These are phyloP conservation scores for Enteromius unitaeniatus DNA, from an alignment of 2,797 vertebrate species.

Conservation along the genomic window DNA sequence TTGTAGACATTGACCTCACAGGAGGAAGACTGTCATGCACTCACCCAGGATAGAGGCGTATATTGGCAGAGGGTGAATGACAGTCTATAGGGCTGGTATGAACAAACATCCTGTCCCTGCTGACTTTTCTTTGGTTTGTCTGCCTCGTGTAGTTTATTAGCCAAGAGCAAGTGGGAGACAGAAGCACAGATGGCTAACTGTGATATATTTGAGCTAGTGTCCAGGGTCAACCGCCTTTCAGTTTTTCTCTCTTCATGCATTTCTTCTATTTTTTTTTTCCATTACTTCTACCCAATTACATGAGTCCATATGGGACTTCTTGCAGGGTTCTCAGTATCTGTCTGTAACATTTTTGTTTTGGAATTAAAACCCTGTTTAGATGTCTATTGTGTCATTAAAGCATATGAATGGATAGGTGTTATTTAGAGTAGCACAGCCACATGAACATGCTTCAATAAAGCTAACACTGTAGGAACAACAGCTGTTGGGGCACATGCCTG, in stretches of 20 bases:
- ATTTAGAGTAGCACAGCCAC: background rate
- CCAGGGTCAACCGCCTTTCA: conserved; percentile 27
- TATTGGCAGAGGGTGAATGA: background rate
- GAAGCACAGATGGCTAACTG: conserved; percentile 25
- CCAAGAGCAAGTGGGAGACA: conserved; percentile 10
- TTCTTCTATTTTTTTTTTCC: background rate
- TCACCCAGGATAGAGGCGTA: background rate
- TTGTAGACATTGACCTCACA: background rate
- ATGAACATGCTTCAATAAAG: background rate
- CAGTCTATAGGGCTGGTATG: background rate
- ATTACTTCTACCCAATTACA: background rate
- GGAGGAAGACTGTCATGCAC: background rate
- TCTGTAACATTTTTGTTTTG: background rate
- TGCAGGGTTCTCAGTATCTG: background rate
- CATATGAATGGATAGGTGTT: background rate
- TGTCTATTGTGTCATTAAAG: background rate
- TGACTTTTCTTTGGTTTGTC: conserved; percentile 29
- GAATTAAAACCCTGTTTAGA: background rate
- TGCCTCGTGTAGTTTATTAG: conserved; percentile 24
- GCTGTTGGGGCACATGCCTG: conserved; percentile 26
- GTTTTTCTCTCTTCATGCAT: conserved; percentile 20
- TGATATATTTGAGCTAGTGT: conserved; percentile 39
- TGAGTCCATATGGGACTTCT: background rate
- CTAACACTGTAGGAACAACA: background rate
- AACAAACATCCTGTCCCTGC: conserved; percentile 10